Conservation (phyloP, 2,113 vertebrate genomes). For the Charadrius vociferus region DNA sequence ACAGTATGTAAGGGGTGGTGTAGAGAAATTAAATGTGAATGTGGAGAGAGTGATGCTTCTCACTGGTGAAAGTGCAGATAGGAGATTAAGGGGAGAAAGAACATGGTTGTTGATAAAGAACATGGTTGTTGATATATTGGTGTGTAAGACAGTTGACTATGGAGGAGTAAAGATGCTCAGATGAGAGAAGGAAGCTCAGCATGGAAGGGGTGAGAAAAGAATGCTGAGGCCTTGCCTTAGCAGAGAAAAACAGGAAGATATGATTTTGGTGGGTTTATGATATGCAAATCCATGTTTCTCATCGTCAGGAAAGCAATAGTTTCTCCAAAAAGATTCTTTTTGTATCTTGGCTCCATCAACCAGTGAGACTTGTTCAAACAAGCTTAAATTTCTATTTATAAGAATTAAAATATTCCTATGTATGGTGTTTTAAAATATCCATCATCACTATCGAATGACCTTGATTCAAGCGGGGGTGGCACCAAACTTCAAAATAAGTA, state of each 20-base stretch:
- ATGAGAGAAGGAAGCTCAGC: background rate
- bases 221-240: background rate
- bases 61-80: background rate
- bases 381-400: background rate
- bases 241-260: background rate
- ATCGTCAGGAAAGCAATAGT: background rate
- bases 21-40: background rate
- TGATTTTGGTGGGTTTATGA: background rate
- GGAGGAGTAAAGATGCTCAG: background rate
- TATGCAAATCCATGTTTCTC: background rate
- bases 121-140: rapidly evolving
- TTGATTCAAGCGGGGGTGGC: background rate
- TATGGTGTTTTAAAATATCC: background rate
- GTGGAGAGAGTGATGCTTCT: background rate
- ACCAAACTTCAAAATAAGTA: background rate
- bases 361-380: background rate
- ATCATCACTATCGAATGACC: background rate
- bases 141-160: background rate
- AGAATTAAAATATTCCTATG: background rate
- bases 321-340: background rate
- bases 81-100: background rate
- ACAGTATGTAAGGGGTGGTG: background rate
- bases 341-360: background rate
- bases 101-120: rapidly evolving
- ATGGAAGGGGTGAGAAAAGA: background rate